A percentile compares a stretch with the other conserved stretches of the same genome.
Evolutionary conservation across 1,140 invertebrate species (phyloP).

Genomic region (Pantala flavescens): DNA sequence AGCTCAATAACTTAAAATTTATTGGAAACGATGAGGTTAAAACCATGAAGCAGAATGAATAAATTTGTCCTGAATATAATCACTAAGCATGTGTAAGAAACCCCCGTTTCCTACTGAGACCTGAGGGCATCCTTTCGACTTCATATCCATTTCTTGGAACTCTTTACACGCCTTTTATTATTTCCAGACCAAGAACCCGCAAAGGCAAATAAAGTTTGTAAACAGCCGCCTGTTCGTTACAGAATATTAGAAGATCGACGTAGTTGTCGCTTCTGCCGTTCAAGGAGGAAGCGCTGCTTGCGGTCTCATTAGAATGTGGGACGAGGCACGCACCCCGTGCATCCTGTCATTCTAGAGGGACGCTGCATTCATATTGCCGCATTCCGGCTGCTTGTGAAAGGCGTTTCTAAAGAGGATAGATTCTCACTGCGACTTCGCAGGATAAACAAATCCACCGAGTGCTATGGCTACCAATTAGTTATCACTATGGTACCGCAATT

Average conservation of each 20-base stretch:
- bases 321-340: background rate
- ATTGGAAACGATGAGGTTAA: no score
- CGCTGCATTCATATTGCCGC: background rate
- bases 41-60: no score
- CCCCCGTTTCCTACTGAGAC: no score
- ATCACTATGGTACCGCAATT: no score
- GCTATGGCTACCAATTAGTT: no score
- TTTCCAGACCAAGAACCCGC: background rate
- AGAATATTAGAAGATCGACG: background rate
- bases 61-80: no score
- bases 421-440: no score
- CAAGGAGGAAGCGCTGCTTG: background rate
- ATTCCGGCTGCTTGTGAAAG: background rate
- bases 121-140: background rate
- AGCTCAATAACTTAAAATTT: no score
- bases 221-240: background rate
- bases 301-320: conserved; percentile 8
- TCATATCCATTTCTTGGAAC: background rate
- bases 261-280: background rate
- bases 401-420: no score
- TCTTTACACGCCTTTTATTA: background rate
- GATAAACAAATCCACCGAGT: no score
- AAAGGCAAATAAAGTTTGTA: background rate
- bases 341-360: background rate
- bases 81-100: no score